These are phyloP conservation scores for Chymomyza fuscimana DNA, from an alignment of 2,888 invertebrate genomes.

Conservation along the genomic window DNA sequence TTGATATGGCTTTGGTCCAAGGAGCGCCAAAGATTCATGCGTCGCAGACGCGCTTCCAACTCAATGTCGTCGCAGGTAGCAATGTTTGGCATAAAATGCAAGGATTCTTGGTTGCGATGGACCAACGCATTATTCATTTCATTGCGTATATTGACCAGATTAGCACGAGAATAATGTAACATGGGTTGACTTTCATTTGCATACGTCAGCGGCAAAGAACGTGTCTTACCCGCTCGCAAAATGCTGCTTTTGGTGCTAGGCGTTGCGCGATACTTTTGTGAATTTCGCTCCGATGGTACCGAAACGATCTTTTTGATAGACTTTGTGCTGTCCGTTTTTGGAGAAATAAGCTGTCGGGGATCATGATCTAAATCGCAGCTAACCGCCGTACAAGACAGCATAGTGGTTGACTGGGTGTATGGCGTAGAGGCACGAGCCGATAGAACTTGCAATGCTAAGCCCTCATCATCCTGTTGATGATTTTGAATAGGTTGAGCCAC, in stretches of 20 bases:
- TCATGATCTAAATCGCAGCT: constrained; percentile 69
- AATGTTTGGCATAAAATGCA: constrained; percentile 60
- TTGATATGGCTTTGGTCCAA: constrained; percentile 7
- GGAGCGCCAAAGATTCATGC: constrained; percentile 65
- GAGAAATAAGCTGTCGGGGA: constrained; percentile 58
- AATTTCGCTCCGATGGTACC: background rate
- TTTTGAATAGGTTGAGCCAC: background rate
- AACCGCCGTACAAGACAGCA: constrained; percentile 63
- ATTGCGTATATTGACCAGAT: constrained; percentile 69
- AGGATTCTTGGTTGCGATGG: constrained; percentile 47
- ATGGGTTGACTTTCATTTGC: constrained; percentile 9
- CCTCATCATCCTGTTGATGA: constrained; percentile 65
- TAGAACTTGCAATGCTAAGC: constrained; percentile 66
- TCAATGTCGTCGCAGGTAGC: constrained; percentile 75
- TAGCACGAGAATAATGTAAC: constrained; percentile 62
- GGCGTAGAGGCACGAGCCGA: constrained; percentile 77
- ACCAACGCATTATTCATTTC: constrained; percentile 56
- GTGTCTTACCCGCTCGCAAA: constrained; percentile 34
- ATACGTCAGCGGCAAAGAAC: constrained; percentile 11
- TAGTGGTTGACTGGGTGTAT: constrained; percentile 62
- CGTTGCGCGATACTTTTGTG: constrained; percentile 12
- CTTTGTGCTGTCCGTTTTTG: constrained; percentile 22
- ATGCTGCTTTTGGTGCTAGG: constrained; percentile 9
- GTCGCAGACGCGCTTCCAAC: constrained; percentile 69
- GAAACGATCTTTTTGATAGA: background rate